phyloP scores from a whole-genome alignment of 2,888 invertebrate genomes.

The Cyaniris semiargus region DNA sequence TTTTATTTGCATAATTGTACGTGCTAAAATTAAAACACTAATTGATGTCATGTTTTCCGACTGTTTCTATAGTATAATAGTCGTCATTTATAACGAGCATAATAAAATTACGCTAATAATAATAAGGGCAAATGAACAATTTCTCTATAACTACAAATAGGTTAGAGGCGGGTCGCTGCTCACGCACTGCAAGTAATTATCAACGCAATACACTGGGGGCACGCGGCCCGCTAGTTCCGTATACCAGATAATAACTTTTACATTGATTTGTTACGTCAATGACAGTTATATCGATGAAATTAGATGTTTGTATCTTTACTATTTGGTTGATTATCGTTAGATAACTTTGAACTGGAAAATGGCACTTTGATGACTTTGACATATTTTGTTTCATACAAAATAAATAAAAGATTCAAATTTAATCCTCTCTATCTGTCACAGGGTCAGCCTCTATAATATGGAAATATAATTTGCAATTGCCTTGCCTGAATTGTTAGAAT shows the following conservation, averaged over 20 bases:
- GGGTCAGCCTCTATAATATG: too few relatives aligned
- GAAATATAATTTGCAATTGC: too few relatives aligned
- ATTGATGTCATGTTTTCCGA: constrained; percentile 14
- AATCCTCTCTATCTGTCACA: too few relatives aligned
- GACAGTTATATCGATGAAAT: constrained; percentile 3
- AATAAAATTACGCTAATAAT: constrained; percentile 12
- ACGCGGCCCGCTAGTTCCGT: constrained; percentile 12
- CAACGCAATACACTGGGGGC: constrained; percentile 38
- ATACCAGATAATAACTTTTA: neutral
- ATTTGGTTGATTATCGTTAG: neutral
- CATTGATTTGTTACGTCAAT: constrained; percentile 33
- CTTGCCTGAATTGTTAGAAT: too few relatives aligned
- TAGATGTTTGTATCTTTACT: neutral
- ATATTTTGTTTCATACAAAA: too few relatives aligned
- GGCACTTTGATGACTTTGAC: too few relatives aligned
- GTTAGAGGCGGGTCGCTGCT: constrained; percentile 42
- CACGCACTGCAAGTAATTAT: constrained; percentile 47
- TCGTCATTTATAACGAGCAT: constrained; percentile 22
- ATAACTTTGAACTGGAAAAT: too few relatives aligned
- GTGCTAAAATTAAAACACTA: constrained; percentile 1
- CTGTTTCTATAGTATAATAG: constrained; percentile 11
- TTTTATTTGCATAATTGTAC: constrained; percentile 10
- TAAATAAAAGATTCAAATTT: too few relatives aligned
- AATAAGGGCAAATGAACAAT: constrained; percentile 28
- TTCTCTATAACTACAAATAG: constrained; percentile 43